Conservation (phyloP, 2,113 vertebrate species). For the Promerops cafer region DNA sequence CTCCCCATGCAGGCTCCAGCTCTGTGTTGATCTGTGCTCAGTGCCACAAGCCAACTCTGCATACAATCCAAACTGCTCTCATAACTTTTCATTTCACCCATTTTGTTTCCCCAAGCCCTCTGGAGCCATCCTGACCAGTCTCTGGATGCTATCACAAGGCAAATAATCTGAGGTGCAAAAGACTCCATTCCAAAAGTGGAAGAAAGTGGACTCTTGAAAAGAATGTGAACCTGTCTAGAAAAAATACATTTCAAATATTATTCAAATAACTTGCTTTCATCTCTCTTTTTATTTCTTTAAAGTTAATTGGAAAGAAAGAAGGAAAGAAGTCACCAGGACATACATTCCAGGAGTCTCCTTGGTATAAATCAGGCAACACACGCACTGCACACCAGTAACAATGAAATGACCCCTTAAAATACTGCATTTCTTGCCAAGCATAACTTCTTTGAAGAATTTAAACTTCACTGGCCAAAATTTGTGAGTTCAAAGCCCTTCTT, state of each 20-base stretch:
- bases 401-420: constrained; percentile 34
- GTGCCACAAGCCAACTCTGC: not conserved
- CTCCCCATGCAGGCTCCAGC: not conserved
- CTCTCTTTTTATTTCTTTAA: constrained; percentile 16
- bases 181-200: not conserved
- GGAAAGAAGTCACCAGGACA: constrained; percentile 15
- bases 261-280: constrained; percentile 35
- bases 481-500: not conserved
- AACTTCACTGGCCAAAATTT: not conserved
- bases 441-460: constrained; percentile 17
- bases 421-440: constrained; percentile 22
- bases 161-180: not conserved
- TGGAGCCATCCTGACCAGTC: not conserved
- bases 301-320: constrained; percentile 37
- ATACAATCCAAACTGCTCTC: not conserved
- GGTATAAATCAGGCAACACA: constrained; percentile 39
- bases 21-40: not conserved
- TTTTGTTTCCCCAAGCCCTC: not conserved
- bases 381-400: constrained; percentile 21
- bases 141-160: not conserved
- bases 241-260: constrained; percentile 25
- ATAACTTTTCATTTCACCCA: not conserved
- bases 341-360: constrained; percentile 36
- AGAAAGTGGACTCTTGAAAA: constrained; percentile 3
- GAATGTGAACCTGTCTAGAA: constrained; percentile 23